These are phyloP conservation scores for Melikaiella ostensackeni DNA, from an alignment of 2,888 invertebrate genomes.

Conservation along the genomic window DNA sequence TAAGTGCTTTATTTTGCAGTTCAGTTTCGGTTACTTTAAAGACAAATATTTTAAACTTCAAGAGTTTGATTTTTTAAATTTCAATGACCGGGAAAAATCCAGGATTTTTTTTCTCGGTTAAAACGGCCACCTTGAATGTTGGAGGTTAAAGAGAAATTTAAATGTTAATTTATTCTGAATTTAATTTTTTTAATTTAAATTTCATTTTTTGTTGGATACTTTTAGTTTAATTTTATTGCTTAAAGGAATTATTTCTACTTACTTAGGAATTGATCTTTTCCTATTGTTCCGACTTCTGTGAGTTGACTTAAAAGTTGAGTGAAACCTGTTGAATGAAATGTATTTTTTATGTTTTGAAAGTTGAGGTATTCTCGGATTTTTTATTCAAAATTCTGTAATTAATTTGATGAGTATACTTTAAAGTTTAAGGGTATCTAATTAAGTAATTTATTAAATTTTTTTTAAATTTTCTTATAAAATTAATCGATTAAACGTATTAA, in stretches of 20 bases:
- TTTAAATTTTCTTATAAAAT: too few species aligned
- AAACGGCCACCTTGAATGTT: too few species aligned
- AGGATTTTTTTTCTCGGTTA: too few species aligned
- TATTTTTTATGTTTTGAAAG: constrained; percentile 38
- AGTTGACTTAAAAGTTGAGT: constrained; percentile 89
- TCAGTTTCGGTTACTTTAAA: too few species aligned
- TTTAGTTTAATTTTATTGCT: constrained; percentile 10
- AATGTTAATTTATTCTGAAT: too few species aligned
- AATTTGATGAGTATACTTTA: neutral
- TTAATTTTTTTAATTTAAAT: neutral
- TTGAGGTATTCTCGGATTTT: neutral
- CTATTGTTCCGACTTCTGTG: constrained; percentile 90
- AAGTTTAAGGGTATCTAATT: too few species aligned
- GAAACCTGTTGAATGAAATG: constrained; percentile 81
- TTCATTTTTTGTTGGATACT: neutral
- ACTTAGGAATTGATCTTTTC: constrained; percentile 89
- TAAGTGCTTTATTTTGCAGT: too few species aligned
- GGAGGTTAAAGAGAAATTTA: too few species aligned
- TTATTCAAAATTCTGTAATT: neutral
- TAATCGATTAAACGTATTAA: neutral
- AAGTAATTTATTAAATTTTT: too few species aligned
- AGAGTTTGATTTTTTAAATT: too few species aligned
- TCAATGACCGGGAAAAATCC: too few species aligned
- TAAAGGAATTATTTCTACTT: constrained; percentile 69
- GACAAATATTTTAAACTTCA: too few species aligned